A percentile compares a stretch with the other conserved stretches of the same genome.
Evolutionary conservation across 2,113 vertebrate genomes (phyloP).

Genomic region (Oncorhynchus clarkii): DNA sequence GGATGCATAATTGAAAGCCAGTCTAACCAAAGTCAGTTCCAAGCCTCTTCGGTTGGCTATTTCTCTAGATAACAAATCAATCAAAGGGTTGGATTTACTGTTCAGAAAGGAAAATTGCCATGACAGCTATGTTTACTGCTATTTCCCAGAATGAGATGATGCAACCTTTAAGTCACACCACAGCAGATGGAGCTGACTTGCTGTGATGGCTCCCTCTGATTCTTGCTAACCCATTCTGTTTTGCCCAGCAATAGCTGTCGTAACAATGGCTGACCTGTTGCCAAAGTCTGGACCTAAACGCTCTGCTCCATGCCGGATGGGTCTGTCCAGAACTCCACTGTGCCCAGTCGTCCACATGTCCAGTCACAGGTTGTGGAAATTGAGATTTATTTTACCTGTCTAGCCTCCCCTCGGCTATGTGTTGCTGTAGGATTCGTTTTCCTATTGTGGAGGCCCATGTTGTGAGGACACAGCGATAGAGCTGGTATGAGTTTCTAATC

Average conservation of each 20-base stretch:
- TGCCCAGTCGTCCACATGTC: background rate
- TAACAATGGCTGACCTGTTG: constrained; percentile 16
- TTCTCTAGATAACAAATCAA: background rate
- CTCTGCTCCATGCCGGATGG: background rate
- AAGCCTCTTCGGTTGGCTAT: background rate
- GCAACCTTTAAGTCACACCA: background rate
- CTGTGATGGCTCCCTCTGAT: background rate
- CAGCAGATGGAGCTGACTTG: background rate
- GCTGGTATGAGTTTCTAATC: constrained; percentile 41
- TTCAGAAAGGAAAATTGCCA: background rate
- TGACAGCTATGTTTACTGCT: background rate
- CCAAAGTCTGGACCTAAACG: constrained; percentile 2
- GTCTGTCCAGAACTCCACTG: background rate
- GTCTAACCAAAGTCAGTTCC: background rate
- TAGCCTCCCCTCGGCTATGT: constrained; percentile 20
- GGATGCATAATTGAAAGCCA: background rate
- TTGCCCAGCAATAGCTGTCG: background rate
- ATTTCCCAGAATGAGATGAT: background rate
- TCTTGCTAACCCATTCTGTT: background rate
- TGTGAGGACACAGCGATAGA: constrained; percentile 30
- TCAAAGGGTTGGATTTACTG: background rate
- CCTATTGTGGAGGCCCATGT: constrained; percentile 29
- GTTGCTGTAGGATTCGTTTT: constrained; percentile 40
- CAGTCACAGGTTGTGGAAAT: constrained; percentile 13
- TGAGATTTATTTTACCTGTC: constrained; percentile 30